Evolutionary conservation across 2,797 vertebrate genomes (phyloP).

Genomic region (Falco columbarius): DNA sequence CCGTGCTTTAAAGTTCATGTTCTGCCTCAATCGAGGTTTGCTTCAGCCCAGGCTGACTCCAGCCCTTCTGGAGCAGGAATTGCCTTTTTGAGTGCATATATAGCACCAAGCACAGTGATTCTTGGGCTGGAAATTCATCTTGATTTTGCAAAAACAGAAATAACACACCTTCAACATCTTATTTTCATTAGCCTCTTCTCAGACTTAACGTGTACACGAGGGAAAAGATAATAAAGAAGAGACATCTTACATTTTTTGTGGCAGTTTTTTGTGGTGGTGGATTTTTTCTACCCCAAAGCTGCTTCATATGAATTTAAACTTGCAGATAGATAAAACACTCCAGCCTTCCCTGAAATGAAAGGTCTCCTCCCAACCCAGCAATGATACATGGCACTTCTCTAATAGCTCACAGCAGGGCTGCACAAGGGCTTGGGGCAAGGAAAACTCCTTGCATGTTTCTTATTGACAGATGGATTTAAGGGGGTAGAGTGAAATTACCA

Average conservation of each 20-base stretch:
- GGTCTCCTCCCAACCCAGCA: neutral
- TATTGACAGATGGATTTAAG: neutral
- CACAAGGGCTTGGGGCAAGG: neutral
- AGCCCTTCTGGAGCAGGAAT: neutral
- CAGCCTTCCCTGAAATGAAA: neutral
- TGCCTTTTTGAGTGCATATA: neutral
- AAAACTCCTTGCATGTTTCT: neutral
- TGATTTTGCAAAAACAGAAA: neutral
- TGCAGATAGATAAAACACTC: neutral
- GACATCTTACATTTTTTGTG: neutral
- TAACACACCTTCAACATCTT: neutral
- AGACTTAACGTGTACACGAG: neutral
- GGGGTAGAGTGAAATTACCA: neutral
- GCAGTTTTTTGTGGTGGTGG: neutral
- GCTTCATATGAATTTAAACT: neutral
- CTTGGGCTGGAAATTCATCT: neutral
- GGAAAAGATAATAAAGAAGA: neutral
- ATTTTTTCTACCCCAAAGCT: neutral
- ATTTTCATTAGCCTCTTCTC: neutral
- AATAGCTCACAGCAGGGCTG: conserved; percentile 22
- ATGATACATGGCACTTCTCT: neutral
- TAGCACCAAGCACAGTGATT: neutral
- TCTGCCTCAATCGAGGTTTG: neutral
- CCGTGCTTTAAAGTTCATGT: neutral
- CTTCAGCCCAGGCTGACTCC: neutral